Conservation (phyloP, 2,113 vertebrate genomes). For the Ancistrus triradiatus region DNA sequence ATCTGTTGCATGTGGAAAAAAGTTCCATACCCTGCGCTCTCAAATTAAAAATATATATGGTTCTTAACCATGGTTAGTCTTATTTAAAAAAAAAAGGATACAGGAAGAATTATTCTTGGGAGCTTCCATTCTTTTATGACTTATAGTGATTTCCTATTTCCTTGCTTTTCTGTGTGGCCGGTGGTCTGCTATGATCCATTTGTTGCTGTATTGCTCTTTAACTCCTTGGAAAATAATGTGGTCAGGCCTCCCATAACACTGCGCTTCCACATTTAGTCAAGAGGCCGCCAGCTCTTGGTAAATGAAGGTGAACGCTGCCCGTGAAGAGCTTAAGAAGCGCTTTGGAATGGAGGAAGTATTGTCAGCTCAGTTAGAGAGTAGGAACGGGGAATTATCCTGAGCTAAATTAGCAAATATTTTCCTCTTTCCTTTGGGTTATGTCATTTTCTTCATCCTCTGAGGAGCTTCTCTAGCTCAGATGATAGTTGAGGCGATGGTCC, state of each 20-base stretch:
- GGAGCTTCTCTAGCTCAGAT: conserved; percentile 34
- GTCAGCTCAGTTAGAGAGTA: conserved; percentile 9
- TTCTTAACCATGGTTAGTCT: too few relatives aligned
- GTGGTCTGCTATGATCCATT: conserved; percentile 26
- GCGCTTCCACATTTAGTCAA: conserved; percentile 18
- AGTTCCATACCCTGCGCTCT: not conserved
- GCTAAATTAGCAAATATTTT: conserved; percentile 7
- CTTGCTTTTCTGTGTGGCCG: conserved; percentile 15
- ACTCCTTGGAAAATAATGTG: conserved; percentile 26
- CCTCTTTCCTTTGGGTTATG: conserved; percentile 17
- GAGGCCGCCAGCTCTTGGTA: conserved; percentile 7
- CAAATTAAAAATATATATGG: too few relatives aligned
- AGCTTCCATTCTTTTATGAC: not conserved
- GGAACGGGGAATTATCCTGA: conserved; percentile 25
- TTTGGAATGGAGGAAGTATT: conserved; percentile 24
- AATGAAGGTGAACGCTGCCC: conserved; percentile 13
- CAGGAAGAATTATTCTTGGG: not conserved
- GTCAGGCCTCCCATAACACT: conserved; percentile 32
- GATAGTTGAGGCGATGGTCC: conserved; percentile 28
- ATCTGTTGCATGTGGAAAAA: not conserved
- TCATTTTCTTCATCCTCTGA: conserved; percentile 38
- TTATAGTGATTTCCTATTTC: not conserved
- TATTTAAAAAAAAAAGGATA: not conserved
- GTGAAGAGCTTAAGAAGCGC: conserved; percentile 40
- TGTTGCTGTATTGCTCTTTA: conserved; percentile 22